Evolutionary conservation across 2,797 vertebrate genomes (phyloP).

Genomic region (Xiphophorus birchmanni): DNA sequence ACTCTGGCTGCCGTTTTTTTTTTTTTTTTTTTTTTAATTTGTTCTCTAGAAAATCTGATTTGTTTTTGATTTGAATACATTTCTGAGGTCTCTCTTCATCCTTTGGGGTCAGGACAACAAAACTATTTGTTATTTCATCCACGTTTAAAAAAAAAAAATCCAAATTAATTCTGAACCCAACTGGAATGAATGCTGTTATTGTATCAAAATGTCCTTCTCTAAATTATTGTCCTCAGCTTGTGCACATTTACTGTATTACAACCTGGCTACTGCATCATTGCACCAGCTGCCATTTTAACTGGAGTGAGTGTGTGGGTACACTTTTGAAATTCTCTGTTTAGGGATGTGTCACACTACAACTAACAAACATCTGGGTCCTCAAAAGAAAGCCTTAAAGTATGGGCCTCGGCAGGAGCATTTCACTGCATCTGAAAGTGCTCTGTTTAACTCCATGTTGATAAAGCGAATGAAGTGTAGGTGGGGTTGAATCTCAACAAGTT

Average conservation of each 20-base stretch:
- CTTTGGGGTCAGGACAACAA: neutral
- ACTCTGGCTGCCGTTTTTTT: neutral
- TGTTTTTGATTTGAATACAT: neutral
- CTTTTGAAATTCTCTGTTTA: neutral
- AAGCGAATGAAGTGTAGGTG: conserved; percentile 35
- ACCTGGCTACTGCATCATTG: neutral
- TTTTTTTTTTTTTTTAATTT: neutral
- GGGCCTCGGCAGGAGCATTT: conserved; percentile 7
- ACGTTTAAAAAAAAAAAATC: neutral
- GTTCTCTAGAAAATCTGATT: neutral
- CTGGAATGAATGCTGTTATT: neutral
- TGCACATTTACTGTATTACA: neutral
- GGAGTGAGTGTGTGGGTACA: neutral
- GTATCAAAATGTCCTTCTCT: neutral
- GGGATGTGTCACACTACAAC: neutral
- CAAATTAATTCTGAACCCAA: neutral
- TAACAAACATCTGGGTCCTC: neutral
- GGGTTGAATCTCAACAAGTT: conserved; percentile 57
- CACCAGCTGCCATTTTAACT: neutral
- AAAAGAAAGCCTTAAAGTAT: neutral
- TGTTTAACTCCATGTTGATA: conserved; percentile 36
- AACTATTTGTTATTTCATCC: neutral
- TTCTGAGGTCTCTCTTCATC: neutral
- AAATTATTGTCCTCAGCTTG: neutral
- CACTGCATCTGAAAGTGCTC: neutral